Conservation (phyloP, 2,888 invertebrate genomes). For the Myopa tessellatipennis region DNA sequence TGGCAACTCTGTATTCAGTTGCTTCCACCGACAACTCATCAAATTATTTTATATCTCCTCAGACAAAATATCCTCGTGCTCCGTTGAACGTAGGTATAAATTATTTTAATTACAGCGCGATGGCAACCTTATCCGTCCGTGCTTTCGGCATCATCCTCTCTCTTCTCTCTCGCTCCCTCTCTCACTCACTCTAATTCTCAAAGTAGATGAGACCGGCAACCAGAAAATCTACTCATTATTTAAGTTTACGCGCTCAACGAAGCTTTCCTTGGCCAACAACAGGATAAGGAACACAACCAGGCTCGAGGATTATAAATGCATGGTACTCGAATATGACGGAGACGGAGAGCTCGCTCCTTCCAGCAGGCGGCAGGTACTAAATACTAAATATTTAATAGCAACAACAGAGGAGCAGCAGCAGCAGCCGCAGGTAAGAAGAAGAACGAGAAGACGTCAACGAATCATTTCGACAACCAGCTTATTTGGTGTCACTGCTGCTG, state of each 20-base stretch:
- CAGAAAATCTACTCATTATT: neutral
- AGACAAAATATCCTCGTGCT: too few species aligned
- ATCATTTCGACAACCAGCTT: constrained; percentile 20
- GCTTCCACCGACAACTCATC: too few species aligned
- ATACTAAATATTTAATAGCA: constrained; percentile 19
- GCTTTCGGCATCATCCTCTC: neutral
- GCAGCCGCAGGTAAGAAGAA: constrained; percentile 26
- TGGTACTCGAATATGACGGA: neutral
- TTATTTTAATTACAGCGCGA: constrained; percentile 11
- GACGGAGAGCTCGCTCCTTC: neutral
- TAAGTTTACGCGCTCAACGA: neutral
- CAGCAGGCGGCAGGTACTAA: constrained; percentile 18
- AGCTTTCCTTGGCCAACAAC: constrained; percentile 13
- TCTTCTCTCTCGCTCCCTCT: too few species aligned
- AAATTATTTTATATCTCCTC: too few species aligned
- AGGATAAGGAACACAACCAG: constrained; percentile 12
- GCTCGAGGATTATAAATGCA: constrained; percentile 33
- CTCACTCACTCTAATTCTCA: too few species aligned
- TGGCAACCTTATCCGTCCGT: neutral
- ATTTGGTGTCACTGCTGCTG: neutral
- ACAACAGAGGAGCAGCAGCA: neutral
- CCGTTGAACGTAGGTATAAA: neutral
- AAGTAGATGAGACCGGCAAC: too few species aligned
- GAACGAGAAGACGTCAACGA: neutral
- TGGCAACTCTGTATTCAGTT: neutral